Evolutionary conservation across 2,888 invertebrate species (phyloP).

Genomic region (Serrognathus titanus): DNA sequence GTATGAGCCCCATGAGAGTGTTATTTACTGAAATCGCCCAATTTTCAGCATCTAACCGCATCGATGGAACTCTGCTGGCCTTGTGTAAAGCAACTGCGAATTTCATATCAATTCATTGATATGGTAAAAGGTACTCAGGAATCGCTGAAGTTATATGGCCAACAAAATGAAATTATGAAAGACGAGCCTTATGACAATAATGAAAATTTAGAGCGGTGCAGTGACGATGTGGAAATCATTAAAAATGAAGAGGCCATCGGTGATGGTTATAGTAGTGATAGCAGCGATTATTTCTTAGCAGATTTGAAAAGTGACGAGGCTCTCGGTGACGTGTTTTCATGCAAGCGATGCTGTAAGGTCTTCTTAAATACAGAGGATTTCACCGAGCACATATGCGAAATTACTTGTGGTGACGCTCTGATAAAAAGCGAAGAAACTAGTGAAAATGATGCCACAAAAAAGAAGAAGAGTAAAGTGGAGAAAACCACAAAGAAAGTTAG

Average conservation of each 20-base stretch:
- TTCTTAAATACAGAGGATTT: neutral
- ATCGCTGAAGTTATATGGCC: constrained; percentile 18
- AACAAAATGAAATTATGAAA: neutral
- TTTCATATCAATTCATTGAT: constrained; percentile 31
- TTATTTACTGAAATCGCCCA: neutral
- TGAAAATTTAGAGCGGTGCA: neutral
- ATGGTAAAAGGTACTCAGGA: constrained; percentile 32
- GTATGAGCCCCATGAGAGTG: neutral
- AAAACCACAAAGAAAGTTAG: constrained; percentile 4
- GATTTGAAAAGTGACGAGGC: constrained; percentile 1
- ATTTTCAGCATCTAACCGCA: constrained; percentile 26
- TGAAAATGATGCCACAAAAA: neutral
- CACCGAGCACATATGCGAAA: neutral
- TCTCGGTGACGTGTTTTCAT: neutral
- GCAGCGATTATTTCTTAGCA: constrained; percentile 5
- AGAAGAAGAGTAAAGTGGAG: neutral
- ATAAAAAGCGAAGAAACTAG: neutral
- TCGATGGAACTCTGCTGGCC: constrained; percentile 27
- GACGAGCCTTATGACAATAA: neutral
- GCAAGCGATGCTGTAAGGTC: neutral
- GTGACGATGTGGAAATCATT: neutral
- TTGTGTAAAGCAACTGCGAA: constrained; percentile 28
- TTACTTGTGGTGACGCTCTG: neutral
- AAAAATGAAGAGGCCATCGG: neutral
- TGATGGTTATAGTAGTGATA: constrained; percentile 3